phyloP scores from a whole-genome alignment of 2,888 invertebrate genomes.

The Sthenelais limicola region DNA sequence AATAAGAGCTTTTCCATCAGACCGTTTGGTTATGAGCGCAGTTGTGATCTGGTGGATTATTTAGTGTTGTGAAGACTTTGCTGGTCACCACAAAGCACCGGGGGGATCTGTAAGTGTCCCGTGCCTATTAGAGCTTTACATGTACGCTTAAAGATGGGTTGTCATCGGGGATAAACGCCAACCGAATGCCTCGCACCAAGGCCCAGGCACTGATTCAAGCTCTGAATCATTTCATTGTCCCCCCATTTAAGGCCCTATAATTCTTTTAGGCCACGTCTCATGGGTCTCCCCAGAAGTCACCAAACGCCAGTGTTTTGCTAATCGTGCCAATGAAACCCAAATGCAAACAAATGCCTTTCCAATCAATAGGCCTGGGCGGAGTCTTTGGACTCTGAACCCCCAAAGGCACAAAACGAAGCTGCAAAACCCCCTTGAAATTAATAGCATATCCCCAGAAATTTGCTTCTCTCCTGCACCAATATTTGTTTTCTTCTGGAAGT shows the following conservation, averaged over 20 bases:
- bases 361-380: constrained; percentile 19
- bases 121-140: no score
- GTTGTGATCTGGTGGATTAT: no score
- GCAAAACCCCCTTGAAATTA: background rate
- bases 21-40: no score
- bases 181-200: no score
- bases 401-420: constrained; percentile 19
- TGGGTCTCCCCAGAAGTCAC: constrained; percentile 14
- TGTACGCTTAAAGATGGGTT: no score
- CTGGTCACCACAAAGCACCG: no score
- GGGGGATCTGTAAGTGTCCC: no score
- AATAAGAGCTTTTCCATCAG: no score
- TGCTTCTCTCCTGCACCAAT: constrained; percentile 8
- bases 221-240: constrained; percentile 37
- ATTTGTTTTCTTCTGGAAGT: constrained; percentile 21
- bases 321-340: constrained; percentile 36
- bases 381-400: background rate
- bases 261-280: constrained; percentile 20
- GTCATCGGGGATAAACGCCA: no score
- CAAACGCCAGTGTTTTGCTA: constrained; percentile 29
- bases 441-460: background rate
- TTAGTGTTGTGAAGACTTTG: no score
- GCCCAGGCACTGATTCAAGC: no score
- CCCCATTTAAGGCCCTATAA: constrained; percentile 27
- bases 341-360: constrained; percentile 34